A percentile compares a stretch with the other conserved stretches of the same genome.
phyloP scores from a whole-genome alignment of 2,113 vertebrate genomes.

The Rhea pennata region DNA sequence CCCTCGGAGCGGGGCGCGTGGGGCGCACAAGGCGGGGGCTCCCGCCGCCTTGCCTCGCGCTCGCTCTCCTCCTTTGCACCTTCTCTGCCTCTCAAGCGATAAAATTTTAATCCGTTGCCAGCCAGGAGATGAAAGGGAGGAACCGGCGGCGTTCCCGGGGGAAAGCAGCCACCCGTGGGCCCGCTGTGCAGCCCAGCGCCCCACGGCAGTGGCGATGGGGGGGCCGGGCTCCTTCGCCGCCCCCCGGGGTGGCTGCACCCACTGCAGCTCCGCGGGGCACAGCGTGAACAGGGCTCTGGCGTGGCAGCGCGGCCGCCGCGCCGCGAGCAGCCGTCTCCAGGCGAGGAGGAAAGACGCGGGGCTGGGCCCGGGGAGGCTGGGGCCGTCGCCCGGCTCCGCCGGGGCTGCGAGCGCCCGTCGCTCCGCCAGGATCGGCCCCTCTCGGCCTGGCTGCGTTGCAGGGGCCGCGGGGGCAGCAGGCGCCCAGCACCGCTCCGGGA shows the following conservation, averaged over 20 bases:
- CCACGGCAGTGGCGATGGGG: background rate
- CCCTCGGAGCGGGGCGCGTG: background rate
- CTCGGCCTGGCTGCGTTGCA: too few species aligned
- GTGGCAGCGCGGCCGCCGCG: accelerated
- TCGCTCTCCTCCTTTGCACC: background rate
- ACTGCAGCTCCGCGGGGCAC: too few species aligned
- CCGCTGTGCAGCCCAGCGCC: background rate
- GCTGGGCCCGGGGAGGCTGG: background rate
- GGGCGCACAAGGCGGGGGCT: background rate
- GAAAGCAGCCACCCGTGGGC: background rate
- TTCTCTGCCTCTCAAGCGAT: background rate
- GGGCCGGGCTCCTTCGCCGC: background rate
- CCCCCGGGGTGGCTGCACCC: too few species aligned
- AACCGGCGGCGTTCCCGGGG: background rate
- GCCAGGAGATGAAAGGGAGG: constrained; percentile 24
- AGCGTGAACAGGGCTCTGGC: background rate
- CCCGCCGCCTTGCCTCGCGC: accelerated
- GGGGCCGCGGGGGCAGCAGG: accelerated
- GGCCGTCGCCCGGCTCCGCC: background rate
- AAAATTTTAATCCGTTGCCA: constrained; percentile 36
- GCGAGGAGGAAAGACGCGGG: accelerated
- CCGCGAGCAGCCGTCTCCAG: background rate
- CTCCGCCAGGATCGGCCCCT: background rate
- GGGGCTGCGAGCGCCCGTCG: accelerated
- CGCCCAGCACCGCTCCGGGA: accelerated